Conservation (phyloP, 2,888 invertebrate genomes). For the Ormyrus nitidulus region DNA sequence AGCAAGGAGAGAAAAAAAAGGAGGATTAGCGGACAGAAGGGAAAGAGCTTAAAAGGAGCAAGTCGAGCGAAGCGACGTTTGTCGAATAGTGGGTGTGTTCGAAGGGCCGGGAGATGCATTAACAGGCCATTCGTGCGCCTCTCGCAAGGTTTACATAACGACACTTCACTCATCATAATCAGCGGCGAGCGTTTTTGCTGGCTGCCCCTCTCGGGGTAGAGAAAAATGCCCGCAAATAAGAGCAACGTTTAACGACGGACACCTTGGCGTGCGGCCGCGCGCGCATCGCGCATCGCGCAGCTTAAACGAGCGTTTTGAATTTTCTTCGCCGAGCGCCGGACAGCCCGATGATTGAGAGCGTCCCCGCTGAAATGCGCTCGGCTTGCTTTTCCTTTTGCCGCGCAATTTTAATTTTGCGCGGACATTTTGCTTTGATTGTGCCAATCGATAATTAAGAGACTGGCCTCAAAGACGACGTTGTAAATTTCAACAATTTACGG, state of each 20-base stretch:
- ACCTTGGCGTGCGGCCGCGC: not conserved
- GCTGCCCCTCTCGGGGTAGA: not conserved
- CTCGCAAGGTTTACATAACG: constrained; percentile 63
- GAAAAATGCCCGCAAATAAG: constrained; percentile 17
- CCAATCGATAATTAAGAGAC: no score
- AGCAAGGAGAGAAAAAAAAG: constrained; percentile 35
- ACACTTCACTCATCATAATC: constrained; percentile 55
- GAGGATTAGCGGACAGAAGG: constrained; percentile 54
- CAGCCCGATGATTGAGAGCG: constrained; percentile 7
- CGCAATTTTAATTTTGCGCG: not conserved
- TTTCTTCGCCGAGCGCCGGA: not conserved
- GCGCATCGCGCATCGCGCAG: not conserved
- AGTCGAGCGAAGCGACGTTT: constrained; percentile 57
- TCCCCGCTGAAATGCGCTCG: not conserved
- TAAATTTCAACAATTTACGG: no score
- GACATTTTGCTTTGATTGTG: no score
- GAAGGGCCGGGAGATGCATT: constrained; percentile 43
- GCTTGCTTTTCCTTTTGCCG: not conserved
- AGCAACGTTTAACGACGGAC: constrained; percentile 30
- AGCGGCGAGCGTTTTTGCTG: constrained; percentile 16
- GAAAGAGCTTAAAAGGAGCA: constrained; percentile 29
- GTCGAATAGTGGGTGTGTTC: constrained; percentile 61
- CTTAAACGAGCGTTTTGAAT: not conserved
- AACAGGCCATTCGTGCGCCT: constrained; percentile 51
- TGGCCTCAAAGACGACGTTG: no score